These are phyloP conservation scores for Urocitellus parryii DNA, from an alignment of 2,113 vertebrate species.

Conservation along the genomic window DNA sequence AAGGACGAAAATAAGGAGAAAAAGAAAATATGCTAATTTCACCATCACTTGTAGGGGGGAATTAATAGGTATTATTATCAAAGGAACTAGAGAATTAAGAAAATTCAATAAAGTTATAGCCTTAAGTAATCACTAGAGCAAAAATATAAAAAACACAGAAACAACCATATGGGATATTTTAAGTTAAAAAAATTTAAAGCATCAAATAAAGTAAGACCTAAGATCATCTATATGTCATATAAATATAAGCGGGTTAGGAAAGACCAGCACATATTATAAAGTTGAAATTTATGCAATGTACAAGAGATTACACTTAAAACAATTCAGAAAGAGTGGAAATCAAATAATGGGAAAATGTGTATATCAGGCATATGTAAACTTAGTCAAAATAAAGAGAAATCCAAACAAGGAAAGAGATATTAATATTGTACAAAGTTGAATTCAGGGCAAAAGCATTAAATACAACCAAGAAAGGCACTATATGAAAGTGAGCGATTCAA, in stretches of 20 bases:
- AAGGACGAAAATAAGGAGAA: not conserved
- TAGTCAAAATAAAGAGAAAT: not conserved
- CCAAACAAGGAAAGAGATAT: not conserved
- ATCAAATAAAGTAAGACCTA: not conserved
- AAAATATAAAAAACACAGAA: not conserved
- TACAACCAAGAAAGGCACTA: not conserved
- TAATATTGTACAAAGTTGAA: not conserved
- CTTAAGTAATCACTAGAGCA: not conserved
- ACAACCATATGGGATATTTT: not conserved
- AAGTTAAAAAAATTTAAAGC: not conserved
- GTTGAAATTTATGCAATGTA: not conserved
- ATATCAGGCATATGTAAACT: not conserved
- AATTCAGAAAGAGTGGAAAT: not conserved
- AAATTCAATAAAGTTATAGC: not conserved
- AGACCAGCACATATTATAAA: not conserved
- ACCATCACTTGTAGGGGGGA: not conserved
- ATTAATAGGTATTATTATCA: not conserved
- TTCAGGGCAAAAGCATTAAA: not conserved
- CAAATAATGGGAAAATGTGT: not conserved
- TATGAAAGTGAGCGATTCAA: not conserved
- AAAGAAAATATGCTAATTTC: not conserved
- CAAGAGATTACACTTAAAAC: not conserved
- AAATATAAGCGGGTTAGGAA: not conserved
- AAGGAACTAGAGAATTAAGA: not conserved
- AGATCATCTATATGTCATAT: not conserved